Evolutionary conservation across 2,888 invertebrate genomes (phyloP), one percentile per base, ranked within the genome.

Genomic region (Isotomurus palustris): DNA sequence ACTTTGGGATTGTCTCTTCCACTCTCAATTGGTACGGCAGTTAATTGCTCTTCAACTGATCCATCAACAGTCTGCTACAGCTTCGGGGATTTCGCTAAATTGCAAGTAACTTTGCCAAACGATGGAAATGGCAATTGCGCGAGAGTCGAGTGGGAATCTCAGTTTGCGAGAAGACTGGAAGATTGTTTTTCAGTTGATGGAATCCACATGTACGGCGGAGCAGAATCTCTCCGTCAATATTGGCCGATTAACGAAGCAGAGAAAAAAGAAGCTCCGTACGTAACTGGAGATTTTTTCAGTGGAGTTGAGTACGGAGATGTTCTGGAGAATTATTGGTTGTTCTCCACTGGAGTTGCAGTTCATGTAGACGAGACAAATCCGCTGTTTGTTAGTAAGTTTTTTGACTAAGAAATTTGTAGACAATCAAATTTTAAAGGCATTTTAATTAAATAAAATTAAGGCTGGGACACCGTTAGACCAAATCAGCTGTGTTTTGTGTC

Each of bases 281-380:
- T 64, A 2, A 55, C 54, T 4, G 50, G 38, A 10, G 60, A 60
- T 22, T 44, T 44, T 44, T 44, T 44, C 6, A 8, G 25, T 4
- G 44, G 44, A 8, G 10, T n/a, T 40, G 40, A 40, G 3, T 61
- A 62, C 35, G 64, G 60, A 3, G 67, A 64, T 1, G 65, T 70
- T 6, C 50, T 58, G 1, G 70, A 70, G 49, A 67, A 64, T 53
- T 68, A 67, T 43, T 70, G 68, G 68, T 40, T 70, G 2, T 36
- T 62, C 3, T 61, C 63, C 12, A 62, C 54, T 19, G 69, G 68
- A 32, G 62, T 56, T 3, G 56, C 62, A 4, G 40, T 69, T 22
- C 49, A 58, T 5, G 58, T 63, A 12, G 64, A 66, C n/a, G 65
- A 65, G 19, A 56, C 53, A 19, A 51, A 41, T 10, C 63, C 69